These are phyloP conservation scores for Luehdorfia chinensis DNA, from an alignment of 1,140 invertebrate genomes.

Conservation along the genomic window DNA sequence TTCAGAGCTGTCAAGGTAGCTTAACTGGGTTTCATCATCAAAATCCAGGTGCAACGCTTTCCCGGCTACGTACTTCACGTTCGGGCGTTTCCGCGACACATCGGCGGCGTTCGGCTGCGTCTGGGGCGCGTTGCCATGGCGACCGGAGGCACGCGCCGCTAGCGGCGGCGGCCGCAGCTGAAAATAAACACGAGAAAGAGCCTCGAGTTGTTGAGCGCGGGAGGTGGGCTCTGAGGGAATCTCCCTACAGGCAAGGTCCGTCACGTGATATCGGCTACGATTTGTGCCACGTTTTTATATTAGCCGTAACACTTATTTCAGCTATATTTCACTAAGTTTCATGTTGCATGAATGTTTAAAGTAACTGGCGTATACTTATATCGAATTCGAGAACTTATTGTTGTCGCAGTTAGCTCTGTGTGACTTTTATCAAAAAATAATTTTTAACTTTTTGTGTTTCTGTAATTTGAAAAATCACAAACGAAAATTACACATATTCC, in stretches of 20 bases:
- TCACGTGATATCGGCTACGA: slow-evolving; percentile 14
- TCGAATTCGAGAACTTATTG: too few relatives aligned
- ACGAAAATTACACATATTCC: too few relatives aligned
- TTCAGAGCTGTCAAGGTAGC: slow-evolving; percentile 28
- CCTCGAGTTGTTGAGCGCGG: slow-evolving; percentile 20
- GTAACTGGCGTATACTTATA: too few relatives aligned
- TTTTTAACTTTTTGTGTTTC: too few relatives aligned
- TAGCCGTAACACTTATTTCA: neutral
- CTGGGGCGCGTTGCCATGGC: slow-evolving; percentile 63
- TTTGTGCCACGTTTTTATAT: slow-evolving; percentile 1
- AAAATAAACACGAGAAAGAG: slow-evolving; percentile 65
- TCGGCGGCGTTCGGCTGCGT: slow-evolving; percentile 49
- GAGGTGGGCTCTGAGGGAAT: slow-evolving; percentile 9
- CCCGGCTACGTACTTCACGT: slow-evolving; percentile 31
- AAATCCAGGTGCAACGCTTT: slow-evolving; percentile 33
- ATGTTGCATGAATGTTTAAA: too few relatives aligned
- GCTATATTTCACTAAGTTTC: too few relatives aligned
- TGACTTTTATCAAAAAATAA: too few relatives aligned
- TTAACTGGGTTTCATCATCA: slow-evolving; percentile 33
- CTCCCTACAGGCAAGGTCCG: slow-evolving; percentile 13
- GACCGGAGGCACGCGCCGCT: slow-evolving; percentile 51
- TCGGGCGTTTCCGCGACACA: slow-evolving; percentile 34
- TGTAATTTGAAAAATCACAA: too few relatives aligned
- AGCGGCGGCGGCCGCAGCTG: slow-evolving; percentile 43
- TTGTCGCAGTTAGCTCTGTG: too few relatives aligned